Evolutionary conservation across 2,113 vertebrate species (phyloP), one percentile per base, ranked within the genome.

Genomic region (Trichomycterus rosablanca): DNA sequence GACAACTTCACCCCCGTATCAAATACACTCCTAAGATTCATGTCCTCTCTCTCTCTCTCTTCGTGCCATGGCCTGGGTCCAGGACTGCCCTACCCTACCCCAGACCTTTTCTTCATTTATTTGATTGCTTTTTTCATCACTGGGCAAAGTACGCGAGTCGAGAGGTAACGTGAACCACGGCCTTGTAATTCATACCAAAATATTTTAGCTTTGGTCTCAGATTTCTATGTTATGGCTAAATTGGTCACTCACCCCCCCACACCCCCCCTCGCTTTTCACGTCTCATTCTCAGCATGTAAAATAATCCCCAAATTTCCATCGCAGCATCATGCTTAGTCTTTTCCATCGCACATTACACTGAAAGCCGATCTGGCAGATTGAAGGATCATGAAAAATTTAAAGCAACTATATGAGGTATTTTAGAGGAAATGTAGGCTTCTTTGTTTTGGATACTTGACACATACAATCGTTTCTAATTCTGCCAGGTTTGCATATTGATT

Each of bases 221-320:
- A 83, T 85, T 86, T 91, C 82, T 76, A 66, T 76, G 68, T 79
- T 87, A 83, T 86, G 86, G 79, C 83, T 89, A 84, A 87, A 89
- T 83, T 72, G 83, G 78, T 84, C 84, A 53, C 81, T 43, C 71
- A 11, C 37, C 84, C 43, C 69, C 59, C 30, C 9, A 32, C 30
- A 32, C 30, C 30, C 34, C 34, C 7, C 65, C 24, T 46, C 77
- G 80, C 81, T 84, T 85, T 85, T 87, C 78, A 81, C 83, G 81
- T 86, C 80, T 80, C 81, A 77, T 73, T 67, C 60, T 59, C 69
- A 76, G 80, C 81, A 77, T 87, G 81, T 86, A 87, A 88, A 88
- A 84, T 83, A 87, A 89, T 81, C 74, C 71, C 76, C n/a, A 78
- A 76, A 79, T 86, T 87, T 82, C 76, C 84, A 88, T 78, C 73